These are phyloP conservation scores for Lepeophtheirus nordmannii DNA, from an alignment of 2,888 invertebrate species.

Conservation along the genomic window DNA sequence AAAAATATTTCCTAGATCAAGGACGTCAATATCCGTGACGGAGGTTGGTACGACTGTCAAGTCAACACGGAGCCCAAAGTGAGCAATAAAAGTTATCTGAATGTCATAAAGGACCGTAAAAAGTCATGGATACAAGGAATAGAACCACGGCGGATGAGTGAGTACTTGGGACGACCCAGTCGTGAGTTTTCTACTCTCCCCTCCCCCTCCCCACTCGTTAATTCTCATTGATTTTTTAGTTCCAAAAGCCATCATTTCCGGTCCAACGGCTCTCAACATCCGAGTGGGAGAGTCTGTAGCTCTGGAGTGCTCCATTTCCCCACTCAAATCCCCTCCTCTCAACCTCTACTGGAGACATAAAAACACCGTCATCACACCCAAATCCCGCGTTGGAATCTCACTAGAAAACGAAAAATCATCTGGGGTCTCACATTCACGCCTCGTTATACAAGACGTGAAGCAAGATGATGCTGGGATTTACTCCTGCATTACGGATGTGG, in stretches of 20 bases:
- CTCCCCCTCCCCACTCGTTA: too few relatives aligned
- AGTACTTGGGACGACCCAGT: neutral
- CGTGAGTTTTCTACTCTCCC: neutral
- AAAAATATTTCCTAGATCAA: slow-evolving; percentile 4
- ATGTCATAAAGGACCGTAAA: neutral
- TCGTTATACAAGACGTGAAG: neutral
- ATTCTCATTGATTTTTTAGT: too few relatives aligned
- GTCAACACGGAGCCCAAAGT: slow-evolving; percentile 23
- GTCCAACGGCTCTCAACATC: neutral
- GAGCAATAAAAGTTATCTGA: slow-evolving; percentile 16
- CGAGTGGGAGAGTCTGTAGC: slow-evolving; percentile 6
- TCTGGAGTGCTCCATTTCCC: slow-evolving; percentile 10
- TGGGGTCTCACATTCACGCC: slow-evolving; percentile 8
- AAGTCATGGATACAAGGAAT: neutral
- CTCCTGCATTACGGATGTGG: slow-evolving; percentile 12
- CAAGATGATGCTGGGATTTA: slow-evolving; percentile 17
- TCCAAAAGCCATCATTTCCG: neutral
- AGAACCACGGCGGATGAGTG: neutral
- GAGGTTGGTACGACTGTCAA: slow-evolving; percentile 23
- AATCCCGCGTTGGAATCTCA: slow-evolving; percentile 1
- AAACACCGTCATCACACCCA: slow-evolving; percentile 10
- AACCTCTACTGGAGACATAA: slow-evolving; percentile 12
- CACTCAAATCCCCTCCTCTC: slow-evolving; percentile 5
- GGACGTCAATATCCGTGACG: neutral
- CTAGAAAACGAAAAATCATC: slow-evolving; percentile 6